Evolutionary conservation across 1,140 invertebrate genomes (phyloP), one percentile per base, ranked within the genome.

Genomic region (Centruroides vittatus): DNA sequence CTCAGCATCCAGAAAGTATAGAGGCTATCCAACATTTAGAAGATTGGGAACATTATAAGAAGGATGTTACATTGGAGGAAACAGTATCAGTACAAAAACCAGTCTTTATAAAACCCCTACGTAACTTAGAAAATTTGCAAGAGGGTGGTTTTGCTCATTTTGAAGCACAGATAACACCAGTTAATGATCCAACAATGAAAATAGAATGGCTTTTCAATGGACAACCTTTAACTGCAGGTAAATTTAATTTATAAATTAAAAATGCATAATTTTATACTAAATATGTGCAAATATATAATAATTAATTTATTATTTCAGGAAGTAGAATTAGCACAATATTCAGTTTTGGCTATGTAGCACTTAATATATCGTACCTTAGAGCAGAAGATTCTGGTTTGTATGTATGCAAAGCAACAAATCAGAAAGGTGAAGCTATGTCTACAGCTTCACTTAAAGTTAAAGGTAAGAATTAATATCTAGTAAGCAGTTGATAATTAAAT

Each of bases 201-300:
- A 89, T 98, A 68, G 93, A 98, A 76, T 99, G 94, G 94, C 93
- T 89, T 76, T 93, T 95, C 78, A 93, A 99, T 83, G 93, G 92
- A 68, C 83, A 82, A 74, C 82, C 88, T 52, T 89, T 94, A 67
- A 93, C 89, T 78, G 80, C 68, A 59, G 53, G 52, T 62, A 54
- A 34, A 53, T 6, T 53, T 6, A 53, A 53, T 1, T 36, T 53
- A 7, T 34, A 23, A 23, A 1, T 23, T 23, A 23, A 23, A 23
- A 23, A 53, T 34, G 3, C 51, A 53, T 53, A 6, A 6, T 6
- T 6, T 53, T 53, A 53, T 36, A 53, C 7, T 34, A 6, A 53
- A 53, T 53, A 23, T 23, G 3, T 6, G 3, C 8, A 36, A 53
- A 53, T 53, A 36, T 53, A 8, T 35, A 47, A 36, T 46, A 36